Evolutionary conservation across 2,113 vertebrate species (phyloP).

Genomic region (Ramphastos sulfuratus): DNA sequence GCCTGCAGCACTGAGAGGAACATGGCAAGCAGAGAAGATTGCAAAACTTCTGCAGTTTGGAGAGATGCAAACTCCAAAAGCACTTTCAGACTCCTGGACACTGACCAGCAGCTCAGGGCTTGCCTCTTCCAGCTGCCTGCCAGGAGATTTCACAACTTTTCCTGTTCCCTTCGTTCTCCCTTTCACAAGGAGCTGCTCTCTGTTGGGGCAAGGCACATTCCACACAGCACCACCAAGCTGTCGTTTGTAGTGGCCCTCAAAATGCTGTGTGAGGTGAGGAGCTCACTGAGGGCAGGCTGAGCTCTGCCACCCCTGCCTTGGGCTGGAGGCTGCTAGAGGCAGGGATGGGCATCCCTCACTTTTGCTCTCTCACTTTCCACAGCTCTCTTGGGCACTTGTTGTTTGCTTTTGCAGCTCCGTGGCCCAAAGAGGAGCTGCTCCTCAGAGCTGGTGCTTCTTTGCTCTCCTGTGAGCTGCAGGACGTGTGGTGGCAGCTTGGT

Average conservation of each 20-base stretch:
- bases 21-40: neutral
- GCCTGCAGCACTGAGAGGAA: neutral
- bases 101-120: neutral
- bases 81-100: neutral
- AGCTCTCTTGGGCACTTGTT: neutral
- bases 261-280: neutral
- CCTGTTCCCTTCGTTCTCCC: neutral
- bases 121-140: neutral
- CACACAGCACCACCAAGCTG: neutral
- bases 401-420: neutral
- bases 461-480: neutral
- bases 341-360: neutral
- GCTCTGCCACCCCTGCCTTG: neutral
- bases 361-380: neutral
- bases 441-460: neutral
- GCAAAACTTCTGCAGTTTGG: neutral
- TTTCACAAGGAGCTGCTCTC: neutral
- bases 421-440: neutral
- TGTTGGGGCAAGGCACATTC: rapidly evolving
- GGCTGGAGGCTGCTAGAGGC: neutral
- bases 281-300: neutral
- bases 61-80: neutral
- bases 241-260: neutral
- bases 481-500: rapidly evolving
- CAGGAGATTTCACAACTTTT: neutral